phyloP scores from a whole-genome alignment of 2,888 invertebrate genomes.

The Ormyrus nitidulus region DNA sequence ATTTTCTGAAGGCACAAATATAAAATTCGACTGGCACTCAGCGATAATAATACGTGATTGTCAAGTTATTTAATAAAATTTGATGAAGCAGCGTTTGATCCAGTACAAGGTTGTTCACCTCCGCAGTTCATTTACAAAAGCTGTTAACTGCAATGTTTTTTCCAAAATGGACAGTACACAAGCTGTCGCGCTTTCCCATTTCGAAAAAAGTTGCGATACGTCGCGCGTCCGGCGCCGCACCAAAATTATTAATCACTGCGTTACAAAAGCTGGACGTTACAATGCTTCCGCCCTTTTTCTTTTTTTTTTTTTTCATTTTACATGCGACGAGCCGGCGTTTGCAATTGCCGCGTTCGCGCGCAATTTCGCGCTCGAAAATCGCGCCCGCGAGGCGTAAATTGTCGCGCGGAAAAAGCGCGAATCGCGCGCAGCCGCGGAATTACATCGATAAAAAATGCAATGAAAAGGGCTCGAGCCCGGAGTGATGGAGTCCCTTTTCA shows the following conservation, averaged over 20 bases:
- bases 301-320: slow-evolving; percentile 17
- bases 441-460: slow-evolving; percentile 67
- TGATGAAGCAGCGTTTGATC: no score
- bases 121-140: no score
- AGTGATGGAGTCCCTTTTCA: slow-evolving; percentile 20
- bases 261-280: slow-evolving; percentile 54
- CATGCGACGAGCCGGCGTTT: slow-evolving; percentile 34
- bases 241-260: slow-evolving; percentile 56
- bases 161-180: no score
- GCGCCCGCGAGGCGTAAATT: slow-evolving; percentile 59
- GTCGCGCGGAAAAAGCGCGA: slow-evolving; percentile 36
- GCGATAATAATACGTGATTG: no score
- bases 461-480: slow-evolving; percentile 55
- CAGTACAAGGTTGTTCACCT: no score
- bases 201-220: no score
- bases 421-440: slow-evolving; percentile 61
- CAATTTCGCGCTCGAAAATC: slow-evolving; percentile 58
- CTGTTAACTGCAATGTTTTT: no score
- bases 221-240: neutral
- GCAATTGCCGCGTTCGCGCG: slow-evolving; percentile 51
- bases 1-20: no score
- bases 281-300: neutral
- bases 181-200: no score
- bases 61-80: no score
- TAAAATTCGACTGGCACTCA: no score